Evolutionary conservation across 2,113 vertebrate species (phyloP), one percentile per base, ranked within the genome.

Genomic region (Xiphorhynchus elegans): DNA sequence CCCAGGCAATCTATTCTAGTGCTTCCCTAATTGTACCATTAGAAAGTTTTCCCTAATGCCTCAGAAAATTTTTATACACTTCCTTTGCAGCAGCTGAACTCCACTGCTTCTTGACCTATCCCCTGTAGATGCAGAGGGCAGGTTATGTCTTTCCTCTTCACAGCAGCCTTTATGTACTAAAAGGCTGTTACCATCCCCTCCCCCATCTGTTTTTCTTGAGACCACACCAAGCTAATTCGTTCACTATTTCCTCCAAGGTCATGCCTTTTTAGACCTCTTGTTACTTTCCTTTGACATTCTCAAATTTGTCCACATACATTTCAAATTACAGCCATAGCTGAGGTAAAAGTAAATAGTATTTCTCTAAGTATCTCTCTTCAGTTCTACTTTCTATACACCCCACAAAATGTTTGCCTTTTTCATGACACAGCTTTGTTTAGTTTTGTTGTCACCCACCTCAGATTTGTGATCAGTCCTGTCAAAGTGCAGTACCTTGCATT

Each of bases 41-140:
- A 91, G 93, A 89, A 95, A 92, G 86, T 96, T 95, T 96, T 96
- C 96, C 95, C 95, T 91, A 95, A 96, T 97, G 95, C 69, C 95
- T 92, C 86, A 93, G 91, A 96, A 95, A 84, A 95, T 84, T 95
- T 95, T 96, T 95, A 96, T 92, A 89, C 91, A 89, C 83, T 96
- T 97, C 96, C 96, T 95, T 78, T 91, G 83, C 15, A 20, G 89
- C 86, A 82, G 95, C 39, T 95, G 95, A 95, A 97, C 91, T 96
- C 73, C 84, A 84, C 64, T 3, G 9, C 73, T 92, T 90, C 89
- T 95, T 97, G 95, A 97, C 95, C 96, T 95, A 91, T 93, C 77
- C 86, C 91, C 94, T 72, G 84, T 47, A 90, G 89, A 92, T 84
- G 93, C 84, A 91, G 89, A 95, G 94, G 93, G 91, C 95, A 91